Evolutionary conservation across 1,140 invertebrate genomes (phyloP).

Genomic region (Macrobrachium nipponense): DNA sequence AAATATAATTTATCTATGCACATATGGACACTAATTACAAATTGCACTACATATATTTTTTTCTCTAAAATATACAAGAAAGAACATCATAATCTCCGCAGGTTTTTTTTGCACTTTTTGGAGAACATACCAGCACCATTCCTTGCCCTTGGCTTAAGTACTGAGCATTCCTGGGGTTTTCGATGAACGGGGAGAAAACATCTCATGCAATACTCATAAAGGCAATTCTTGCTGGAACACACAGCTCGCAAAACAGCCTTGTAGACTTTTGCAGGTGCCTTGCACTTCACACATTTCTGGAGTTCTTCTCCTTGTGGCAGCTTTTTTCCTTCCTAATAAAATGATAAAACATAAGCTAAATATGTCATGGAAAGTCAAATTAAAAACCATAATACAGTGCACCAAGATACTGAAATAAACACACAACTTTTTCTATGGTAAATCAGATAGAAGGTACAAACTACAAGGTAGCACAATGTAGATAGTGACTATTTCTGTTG

Average conservation of each 20-base stretch:
- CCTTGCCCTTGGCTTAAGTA: conserved; percentile 38
- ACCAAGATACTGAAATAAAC: not conserved
- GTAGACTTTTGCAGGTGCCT: conserved; percentile 31
- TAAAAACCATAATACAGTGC: not conserved
- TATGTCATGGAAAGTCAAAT: not conserved
- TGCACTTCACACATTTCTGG: conserved; percentile 52
- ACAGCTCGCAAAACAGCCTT: conserved; percentile 18
- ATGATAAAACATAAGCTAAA: not conserved
- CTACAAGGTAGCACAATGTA: too few relatives aligned
- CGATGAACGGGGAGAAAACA: conserved; percentile 29
- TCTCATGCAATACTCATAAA: conserved; percentile 43
- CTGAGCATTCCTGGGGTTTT: conserved; percentile 34
- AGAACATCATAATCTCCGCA: conserved; percentile 34
- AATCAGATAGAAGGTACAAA: too few relatives aligned
- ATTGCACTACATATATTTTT: too few relatives aligned
- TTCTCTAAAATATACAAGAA: not conserved
- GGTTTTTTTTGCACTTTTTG: conserved; percentile 40
- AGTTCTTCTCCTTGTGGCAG: conserved; percentile 37
- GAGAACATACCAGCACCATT: conserved; percentile 40
- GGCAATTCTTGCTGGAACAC: conserved; percentile 21
- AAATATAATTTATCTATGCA: too few relatives aligned
- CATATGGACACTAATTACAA: too few relatives aligned
- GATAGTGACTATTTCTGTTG: too few relatives aligned
- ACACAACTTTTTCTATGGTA: too few relatives aligned
- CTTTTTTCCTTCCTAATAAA: conserved; percentile 37